A percentile compares a stretch with the other conserved stretches of the same genome.
These are phyloP conservation scores for Ichneumon xanthorius DNA, from an alignment of 2,888 invertebrate species.

Conservation along the genomic window DNA sequence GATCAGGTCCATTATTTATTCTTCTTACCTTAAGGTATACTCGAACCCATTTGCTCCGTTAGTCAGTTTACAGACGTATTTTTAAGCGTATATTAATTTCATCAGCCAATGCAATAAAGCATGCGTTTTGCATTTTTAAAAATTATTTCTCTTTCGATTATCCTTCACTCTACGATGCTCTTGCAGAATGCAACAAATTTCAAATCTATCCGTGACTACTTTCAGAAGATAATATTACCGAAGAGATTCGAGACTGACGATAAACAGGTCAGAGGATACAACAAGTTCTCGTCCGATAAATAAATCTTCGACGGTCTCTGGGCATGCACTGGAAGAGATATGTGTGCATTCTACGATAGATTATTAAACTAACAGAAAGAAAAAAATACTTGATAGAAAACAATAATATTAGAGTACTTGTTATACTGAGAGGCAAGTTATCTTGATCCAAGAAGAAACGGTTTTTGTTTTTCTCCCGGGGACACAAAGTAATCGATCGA, in stretches of 20 bases:
- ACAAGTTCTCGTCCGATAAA: constrained; percentile 7
- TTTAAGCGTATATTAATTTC: constrained; percentile 53
- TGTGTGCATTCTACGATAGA: constrained; percentile 40
- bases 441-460: constrained; percentile 45
- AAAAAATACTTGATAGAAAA: constrained; percentile 14
- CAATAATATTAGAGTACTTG: constrained; percentile 48
- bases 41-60: constrained; percentile 17
- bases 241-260: neutral
- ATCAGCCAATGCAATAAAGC: constrained; percentile 52
- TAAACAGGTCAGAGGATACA: neutral
- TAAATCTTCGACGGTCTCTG: constrained; percentile 14
- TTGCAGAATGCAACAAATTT: neutral
- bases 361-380: constrained; percentile 37
- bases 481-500: neutral
- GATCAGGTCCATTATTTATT: constrained; percentile 20
- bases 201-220: constrained; percentile 2
- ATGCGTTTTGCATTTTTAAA: constrained; percentile 31
- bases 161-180: constrained; percentile 18
- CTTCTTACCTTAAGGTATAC: constrained; percentile 53
- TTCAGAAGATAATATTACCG: neutral
- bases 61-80: constrained; percentile 45
- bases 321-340: constrained; percentile 27
- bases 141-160: constrained; percentile 19
- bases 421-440: constrained; percentile 37
- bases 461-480: constrained; percentile 5